Base-by-base conservation (phyloP, 2,797 vertebrate species). In the Urophycis tenuis region DNA sequence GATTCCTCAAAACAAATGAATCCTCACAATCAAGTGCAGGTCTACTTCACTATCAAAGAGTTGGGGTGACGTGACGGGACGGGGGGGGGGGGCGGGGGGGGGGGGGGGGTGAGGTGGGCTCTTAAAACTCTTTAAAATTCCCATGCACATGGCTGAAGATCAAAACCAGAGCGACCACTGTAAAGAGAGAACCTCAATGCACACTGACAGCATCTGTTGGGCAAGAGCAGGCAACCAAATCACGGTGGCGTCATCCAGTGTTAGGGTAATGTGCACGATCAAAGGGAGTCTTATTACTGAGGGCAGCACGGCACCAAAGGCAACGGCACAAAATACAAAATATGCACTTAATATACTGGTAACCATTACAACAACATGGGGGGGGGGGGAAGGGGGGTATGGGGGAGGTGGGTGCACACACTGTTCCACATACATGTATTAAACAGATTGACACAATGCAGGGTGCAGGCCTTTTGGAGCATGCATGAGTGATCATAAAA, bases 371-470 rank as follows among this genome's bases (percentile, higher is more conserved):
- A 60, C 53, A 60, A 60, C n/a, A 60, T n/a, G 6, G 74, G 75
- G 82, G 77, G 83, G 78, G 82, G 69, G 79, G 69, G 78, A 85
- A 41, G 73, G 75, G 73, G 87, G n/a, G n/a, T n/a, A n/a, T n/a
- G 75, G 82, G 77, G 83, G 78, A 82, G 69, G 79, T 64, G 36
- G 39, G 39, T 79, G 78, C 71, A 78, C 75, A 87, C 81, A 88
- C 76, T 80, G 77, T 79, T 83, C 82, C 87, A 90, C 87, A 84
- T 69, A 85, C 30, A 34, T 72, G 81, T 76, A 82, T 74, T 88
- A 85, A 82, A 88, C 79, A 0, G 69, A 74, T 84, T 83, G 81
- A 91, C 85, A 90, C 83, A 90, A 92, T 90, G 87, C 89, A 92
- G 85, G 78, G 80, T 74, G 85, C 79, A 83, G 84, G 88, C 88